Conservation (phyloP, 2,888 invertebrate genomes). For the Cotesia congregata region DNA sequence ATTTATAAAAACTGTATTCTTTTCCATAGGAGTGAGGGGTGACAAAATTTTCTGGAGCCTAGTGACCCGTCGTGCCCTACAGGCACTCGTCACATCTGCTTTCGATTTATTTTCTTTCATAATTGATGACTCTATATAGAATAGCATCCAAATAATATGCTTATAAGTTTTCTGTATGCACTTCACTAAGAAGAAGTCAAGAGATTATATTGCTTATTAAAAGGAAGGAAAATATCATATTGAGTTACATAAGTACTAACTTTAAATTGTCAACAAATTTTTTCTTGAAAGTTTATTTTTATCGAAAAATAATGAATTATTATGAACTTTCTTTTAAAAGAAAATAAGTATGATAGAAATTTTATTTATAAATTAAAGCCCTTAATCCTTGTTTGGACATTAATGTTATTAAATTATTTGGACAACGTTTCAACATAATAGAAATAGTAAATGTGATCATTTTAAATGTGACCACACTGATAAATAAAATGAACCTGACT, state of each 20-base stretch:
- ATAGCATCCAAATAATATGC: conserved; percentile 7
- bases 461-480: too few relatives aligned
- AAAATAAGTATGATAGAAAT: too few relatives aligned
- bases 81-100: conserved; percentile 65
- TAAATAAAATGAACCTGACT: too few relatives aligned
- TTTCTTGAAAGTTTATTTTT: too few relatives aligned
- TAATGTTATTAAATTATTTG: too few relatives aligned
- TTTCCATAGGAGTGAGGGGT: conserved; percentile 54
- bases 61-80: conserved; percentile 58
- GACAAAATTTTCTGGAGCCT: conserved; percentile 36
- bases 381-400: too few relatives aligned
- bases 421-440: too few relatives aligned
- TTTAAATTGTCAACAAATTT: too few relatives aligned
- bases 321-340: too few relatives aligned
- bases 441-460: too few relatives aligned
- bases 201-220: background rate
- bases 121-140: conserved; percentile 20
- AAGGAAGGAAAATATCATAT: conserved; percentile 8
- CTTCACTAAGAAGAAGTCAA: background rate
- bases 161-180: conserved; percentile 5
- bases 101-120: conserved; percentile 10
- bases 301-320: too few relatives aligned
- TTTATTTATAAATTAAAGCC: too few relatives aligned
- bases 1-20: conserved; percentile 58
- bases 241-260: background rate